Evolutionary conservation across 1,140 invertebrate species (phyloP), one percentile per base, ranked within the genome.

Genomic region (Bombus breviceps): DNA sequence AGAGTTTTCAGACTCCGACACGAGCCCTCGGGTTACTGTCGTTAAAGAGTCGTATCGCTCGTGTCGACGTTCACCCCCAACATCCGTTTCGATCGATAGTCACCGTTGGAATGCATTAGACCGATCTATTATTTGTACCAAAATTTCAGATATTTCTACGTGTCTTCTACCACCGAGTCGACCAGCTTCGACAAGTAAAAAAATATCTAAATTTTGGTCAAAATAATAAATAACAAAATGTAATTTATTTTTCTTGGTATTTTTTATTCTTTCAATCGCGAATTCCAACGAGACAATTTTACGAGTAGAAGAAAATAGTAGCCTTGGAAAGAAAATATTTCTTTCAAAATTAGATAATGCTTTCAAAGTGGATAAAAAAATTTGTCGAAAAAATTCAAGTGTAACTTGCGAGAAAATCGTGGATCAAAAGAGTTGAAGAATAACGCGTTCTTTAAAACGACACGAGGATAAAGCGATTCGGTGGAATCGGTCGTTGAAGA

Each of bases 1-100:
- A 82, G 88, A 89, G 85, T 89, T 89, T 89, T 89, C 88, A 86
- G 75, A 83, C 79, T 86, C 57, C 74, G 64, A 89, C 88, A 83
- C 71, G 75, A 76, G 85, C 88, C 88, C 81, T 43, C 32, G 68
- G 85, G 80, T 87, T 89, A 85, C 85, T 78, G 76, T 86, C 76
- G 85, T 75, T 89, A 89, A 89, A 89, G 88, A 83, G 68, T 84
- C 84, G 83, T 85, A 85, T 85, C 81, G 64, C 71, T 80, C 79
- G 79, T 71, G 86, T 80, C 78, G 87, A 74, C 79, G 62, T 75
- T 79, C 79, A 32, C 81, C 47, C 72, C 80, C 71, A 81, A 80
- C 39, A 39, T 62, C 53, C 66, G 37, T 47, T 69, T 43, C 53
- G 85, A 86, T 89, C 88, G 81, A 89, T 89, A 76, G 15, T 53